These are phyloP conservation scores for Acropora tenuis DNA, from an alignment of 64 coral and sea anemone genomes.

Conservation along the genomic window DNA sequence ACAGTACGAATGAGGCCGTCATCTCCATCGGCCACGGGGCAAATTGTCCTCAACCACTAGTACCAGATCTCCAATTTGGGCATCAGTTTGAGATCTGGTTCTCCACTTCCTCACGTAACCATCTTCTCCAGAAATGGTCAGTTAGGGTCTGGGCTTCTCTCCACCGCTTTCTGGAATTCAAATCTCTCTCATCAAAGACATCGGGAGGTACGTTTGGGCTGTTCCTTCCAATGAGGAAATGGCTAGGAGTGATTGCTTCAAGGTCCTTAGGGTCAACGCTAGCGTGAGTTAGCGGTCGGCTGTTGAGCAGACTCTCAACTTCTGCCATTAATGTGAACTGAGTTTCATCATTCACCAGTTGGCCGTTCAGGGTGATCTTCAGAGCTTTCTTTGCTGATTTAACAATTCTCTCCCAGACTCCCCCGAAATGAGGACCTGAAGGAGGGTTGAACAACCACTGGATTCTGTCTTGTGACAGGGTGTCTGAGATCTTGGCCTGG, in stretches of 20 bases:
- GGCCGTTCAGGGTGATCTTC: conserved; percentile 47
- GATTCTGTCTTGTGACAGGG: conserved; percentile 18
- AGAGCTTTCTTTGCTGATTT: conserved; percentile 58
- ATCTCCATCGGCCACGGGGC: conserved; percentile 10
- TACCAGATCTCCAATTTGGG: conserved; percentile 29
- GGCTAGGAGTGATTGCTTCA: conserved; percentile 66
- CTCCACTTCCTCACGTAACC: conserved; percentile 27
- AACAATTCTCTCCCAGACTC: conserved; percentile 49
- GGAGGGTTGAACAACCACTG: conserved; percentile 58
- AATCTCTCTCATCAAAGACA: conserved; percentile 49
- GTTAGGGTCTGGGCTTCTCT: conserved; percentile 39
- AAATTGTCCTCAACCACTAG: conserved; percentile 38
- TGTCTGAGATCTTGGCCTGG: conserved; percentile 26
- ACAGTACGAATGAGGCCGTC: conserved; percentile 32
- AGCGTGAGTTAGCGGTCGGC: conserved; percentile 57
- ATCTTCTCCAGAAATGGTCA: conserved; percentile 29
- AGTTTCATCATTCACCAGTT: conserved; percentile 58
- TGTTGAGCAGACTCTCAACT: conserved; percentile 52
- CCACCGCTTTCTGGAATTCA: conserved; percentile 50
- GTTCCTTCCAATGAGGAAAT: conserved; percentile 54
- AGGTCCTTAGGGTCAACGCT: conserved; percentile 52
- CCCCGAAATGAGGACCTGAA: conserved; percentile 44
- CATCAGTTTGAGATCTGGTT: conserved; percentile 21
- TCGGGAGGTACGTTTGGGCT: conserved; percentile 57
- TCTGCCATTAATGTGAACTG: conserved; percentile 52